Evolutionary conservation across 1,140 invertebrate genomes (phyloP).

Genomic region (Ganaspis sp.): DNA sequence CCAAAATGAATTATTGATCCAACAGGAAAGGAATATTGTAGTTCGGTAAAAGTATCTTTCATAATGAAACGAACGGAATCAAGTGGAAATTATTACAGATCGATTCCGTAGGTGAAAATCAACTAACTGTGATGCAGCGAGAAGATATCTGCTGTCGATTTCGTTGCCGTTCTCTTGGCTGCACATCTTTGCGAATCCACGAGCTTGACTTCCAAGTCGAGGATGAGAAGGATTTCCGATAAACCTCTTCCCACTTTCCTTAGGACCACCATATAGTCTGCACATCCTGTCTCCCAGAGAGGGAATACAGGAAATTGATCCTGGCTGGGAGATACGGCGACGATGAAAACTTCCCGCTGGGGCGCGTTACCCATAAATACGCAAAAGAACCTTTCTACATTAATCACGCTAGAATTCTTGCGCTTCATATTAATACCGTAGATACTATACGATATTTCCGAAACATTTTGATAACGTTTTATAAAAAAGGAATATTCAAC

Average conservation of each 20-base stretch:
- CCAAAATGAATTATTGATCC: too few species aligned
- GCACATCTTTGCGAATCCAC: conserved; percentile 39
- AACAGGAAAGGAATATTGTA: not conserved
- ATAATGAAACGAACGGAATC: not conserved
- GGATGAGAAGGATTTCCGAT: conserved; percentile 56
- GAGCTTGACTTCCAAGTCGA: conserved; percentile 46
- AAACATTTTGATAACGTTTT: not conserved
- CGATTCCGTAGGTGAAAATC: conserved; percentile 49
- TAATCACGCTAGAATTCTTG: conserved; percentile 19
- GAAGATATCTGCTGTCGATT: conserved; percentile 47
- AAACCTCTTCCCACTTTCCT: conserved; percentile 37
- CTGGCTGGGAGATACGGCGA: conserved; percentile 49
- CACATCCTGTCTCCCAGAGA: conserved; percentile 44
- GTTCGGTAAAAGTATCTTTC: not conserved
- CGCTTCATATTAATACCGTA: conserved; percentile 5
- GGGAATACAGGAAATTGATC: conserved; percentile 61
- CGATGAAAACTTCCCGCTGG: conserved; percentile 54
- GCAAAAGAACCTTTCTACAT: conserved; percentile 17
- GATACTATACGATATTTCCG: not conserved
- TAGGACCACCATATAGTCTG: conserved; percentile 43
- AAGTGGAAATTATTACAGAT: conserved; percentile 45
- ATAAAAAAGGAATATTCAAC: not conserved
- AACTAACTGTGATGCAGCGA: conserved; percentile 41
- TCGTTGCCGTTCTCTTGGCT: conserved; percentile 30
- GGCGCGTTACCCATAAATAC: conserved; percentile 18